Evolutionary conservation across 2,113 vertebrate species (phyloP).

Genomic region (Guaruba guarouba): DNA sequence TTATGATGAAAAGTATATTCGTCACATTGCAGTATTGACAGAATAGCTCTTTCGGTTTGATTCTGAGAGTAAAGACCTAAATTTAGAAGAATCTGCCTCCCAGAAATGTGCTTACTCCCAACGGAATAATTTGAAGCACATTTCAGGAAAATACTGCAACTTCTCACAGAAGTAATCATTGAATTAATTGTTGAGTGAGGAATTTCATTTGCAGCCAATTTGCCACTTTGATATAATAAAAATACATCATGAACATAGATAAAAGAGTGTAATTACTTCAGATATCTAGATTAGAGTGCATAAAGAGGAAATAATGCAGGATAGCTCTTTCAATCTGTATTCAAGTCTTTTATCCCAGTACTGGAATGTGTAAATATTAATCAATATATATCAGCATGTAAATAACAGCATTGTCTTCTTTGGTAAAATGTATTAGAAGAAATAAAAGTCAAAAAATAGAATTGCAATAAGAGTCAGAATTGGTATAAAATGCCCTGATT

Average conservation of each 20-base stretch:
- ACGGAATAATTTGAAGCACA: neutral
- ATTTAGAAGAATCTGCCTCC: neutral
- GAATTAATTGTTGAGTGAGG: neutral
- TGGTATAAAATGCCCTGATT: neutral
- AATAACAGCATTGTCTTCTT: neutral
- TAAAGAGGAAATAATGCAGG: neutral
- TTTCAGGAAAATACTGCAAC: neutral
- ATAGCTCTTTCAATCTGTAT: neutral
- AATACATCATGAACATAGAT: neutral
- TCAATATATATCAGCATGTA: neutral
- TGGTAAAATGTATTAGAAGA: neutral
- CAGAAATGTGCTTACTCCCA: neutral
- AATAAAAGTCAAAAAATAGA: neutral
- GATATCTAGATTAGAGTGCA: neutral
- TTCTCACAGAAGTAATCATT: constrained; percentile 11
- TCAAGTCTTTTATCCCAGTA: neutral
- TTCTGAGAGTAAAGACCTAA: neutral
- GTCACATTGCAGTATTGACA: neutral
- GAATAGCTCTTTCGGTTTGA: neutral
- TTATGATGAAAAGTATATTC: neutral
- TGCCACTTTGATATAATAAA: neutral
- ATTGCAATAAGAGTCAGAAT: neutral
- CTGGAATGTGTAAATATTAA: neutral
- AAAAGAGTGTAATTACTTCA: neutral
- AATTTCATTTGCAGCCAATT: neutral